Conservation (phyloP, 2,113 vertebrate species). For the Cynopterus brachyotis region DNA sequence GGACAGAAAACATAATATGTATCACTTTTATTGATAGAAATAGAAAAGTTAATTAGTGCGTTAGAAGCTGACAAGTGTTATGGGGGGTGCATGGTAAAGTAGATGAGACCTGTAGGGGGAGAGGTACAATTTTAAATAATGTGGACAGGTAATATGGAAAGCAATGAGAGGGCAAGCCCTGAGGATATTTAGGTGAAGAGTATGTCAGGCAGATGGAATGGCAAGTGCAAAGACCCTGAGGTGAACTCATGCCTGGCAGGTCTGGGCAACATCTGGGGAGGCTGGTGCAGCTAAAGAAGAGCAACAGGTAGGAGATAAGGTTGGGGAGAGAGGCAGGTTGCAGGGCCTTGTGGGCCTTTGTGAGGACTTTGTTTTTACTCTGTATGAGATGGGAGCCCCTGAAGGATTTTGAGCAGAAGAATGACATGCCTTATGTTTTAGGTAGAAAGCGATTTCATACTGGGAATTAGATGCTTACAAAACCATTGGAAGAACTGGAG, state of each 20-base stretch:
- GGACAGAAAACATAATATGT: background rate
- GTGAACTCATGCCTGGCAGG: background rate
- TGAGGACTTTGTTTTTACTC: background rate
- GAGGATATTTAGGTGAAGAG: background rate
- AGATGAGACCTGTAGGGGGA: background rate
- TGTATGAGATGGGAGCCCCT: background rate
- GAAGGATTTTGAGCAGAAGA: background rate
- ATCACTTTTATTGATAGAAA: background rate
- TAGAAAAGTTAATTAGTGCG: background rate
- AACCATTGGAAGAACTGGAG: conserved; percentile 12
- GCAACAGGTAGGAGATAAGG: background rate
- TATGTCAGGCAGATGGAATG: background rate
- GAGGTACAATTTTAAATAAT: background rate
- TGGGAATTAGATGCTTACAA: background rate
- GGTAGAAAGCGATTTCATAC: background rate
- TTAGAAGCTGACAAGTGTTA: background rate
- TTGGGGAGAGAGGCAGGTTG: background rate
- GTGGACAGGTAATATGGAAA: background rate
- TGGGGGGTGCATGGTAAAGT: background rate
- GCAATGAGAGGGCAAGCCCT: background rate
- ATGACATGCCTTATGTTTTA: background rate
- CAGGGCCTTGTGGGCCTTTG: background rate
- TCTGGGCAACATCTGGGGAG: background rate
- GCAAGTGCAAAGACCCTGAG: background rate
- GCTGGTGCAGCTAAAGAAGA: background rate